phyloP scores from a whole-genome alignment of 2,797 vertebrate species.

The Huso huso region DNA sequence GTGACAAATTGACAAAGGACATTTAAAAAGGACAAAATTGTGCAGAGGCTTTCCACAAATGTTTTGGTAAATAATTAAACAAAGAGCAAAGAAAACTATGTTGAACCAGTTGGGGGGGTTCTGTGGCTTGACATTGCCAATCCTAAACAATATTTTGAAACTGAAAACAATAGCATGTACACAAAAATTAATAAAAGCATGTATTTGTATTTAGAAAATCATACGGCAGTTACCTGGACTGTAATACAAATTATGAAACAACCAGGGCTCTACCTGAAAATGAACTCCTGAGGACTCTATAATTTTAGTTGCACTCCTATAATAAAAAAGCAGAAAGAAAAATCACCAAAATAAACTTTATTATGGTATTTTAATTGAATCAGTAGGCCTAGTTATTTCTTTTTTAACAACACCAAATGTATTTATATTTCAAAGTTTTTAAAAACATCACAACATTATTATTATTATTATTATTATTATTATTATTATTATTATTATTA shows the following conservation, averaged over 20 bases:
- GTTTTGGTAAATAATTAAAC: neutral
- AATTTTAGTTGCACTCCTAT: slow-evolving; percentile 81
- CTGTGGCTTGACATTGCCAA: no score
- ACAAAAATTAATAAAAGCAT: neutral
- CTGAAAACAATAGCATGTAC: neutral
- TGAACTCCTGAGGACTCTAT: slow-evolving; percentile 94
- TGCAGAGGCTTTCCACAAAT: neutral
- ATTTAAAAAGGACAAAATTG: neutral
- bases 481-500: no score
- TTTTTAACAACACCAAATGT: no score
- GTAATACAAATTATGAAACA: no score
- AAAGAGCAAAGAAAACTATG: no score
- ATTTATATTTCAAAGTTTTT: no score
- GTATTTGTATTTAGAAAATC: no score
- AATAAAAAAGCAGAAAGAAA: slow-evolving; percentile 25
- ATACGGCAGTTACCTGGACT: no score
- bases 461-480: no score
- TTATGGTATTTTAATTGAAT: no score
- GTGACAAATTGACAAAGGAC: slow-evolving; percentile 6
- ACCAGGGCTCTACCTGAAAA: slow-evolving; percentile 74
- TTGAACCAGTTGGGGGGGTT: neutral
- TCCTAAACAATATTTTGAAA: neutral
- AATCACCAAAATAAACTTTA: neutral
- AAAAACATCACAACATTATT: no score
- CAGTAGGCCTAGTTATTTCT: neutral